phyloP scores from a whole-genome alignment of 2,888 invertebrate species.

The Eupithecia dodoneata region DNA sequence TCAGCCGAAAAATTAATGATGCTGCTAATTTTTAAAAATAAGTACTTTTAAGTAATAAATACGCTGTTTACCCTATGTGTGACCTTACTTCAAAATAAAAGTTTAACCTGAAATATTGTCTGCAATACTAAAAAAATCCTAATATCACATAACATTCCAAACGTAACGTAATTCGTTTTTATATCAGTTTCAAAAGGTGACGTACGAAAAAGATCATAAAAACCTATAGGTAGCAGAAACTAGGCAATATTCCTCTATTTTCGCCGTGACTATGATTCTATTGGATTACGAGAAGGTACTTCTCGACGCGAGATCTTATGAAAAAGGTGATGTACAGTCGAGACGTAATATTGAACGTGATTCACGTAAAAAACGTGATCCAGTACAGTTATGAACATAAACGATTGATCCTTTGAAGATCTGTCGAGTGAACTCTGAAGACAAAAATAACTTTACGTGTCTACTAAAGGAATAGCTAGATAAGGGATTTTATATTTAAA shows the following conservation, averaged over 20 bases:
- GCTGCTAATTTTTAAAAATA: no score
- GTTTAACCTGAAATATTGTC: neutral
- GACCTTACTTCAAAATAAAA: neutral
- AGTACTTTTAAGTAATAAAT: no score
- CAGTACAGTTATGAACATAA: neutral
- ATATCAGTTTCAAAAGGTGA: conserved; percentile 32
- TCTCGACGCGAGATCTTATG: conserved; percentile 18
- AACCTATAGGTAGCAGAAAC: conserved; percentile 31
- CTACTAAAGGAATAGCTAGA: neutral
- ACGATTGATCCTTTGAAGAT: neutral
- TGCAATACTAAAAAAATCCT: conserved; percentile 2
- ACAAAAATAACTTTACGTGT: neutral
- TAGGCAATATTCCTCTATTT: conserved; percentile 27
- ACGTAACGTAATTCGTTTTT: conserved; percentile 31
- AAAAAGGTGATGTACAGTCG: conserved; percentile 26
- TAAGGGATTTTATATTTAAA: neutral
- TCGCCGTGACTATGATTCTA: conserved; percentile 29
- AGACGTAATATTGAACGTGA: neutral
- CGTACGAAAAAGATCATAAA: conserved; percentile 34
- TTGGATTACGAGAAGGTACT: conserved; percentile 15
- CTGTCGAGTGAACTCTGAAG: neutral
- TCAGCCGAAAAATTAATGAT: no score
- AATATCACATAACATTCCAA: conserved; percentile 10
- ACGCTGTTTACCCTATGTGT: no score
- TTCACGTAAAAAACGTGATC: neutral